Evolutionary conservation across 1,140 invertebrate species (phyloP).

Genomic region (Drosophila lacertosa): DNA sequence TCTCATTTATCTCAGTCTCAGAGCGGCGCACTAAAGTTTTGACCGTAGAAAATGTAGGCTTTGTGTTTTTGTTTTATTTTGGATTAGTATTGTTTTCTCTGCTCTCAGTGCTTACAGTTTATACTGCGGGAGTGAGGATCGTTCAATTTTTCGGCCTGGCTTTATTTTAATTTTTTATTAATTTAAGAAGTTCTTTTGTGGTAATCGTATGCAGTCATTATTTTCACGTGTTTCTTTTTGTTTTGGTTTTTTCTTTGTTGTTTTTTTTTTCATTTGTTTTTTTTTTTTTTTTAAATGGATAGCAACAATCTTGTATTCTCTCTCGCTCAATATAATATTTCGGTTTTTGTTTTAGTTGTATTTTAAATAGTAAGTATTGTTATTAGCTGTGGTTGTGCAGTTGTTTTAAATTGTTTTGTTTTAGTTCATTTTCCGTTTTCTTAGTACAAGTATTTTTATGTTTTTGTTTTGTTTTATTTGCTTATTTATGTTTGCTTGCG

Average conservation of each 20-base stretch:
- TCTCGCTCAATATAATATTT: slow-evolving; percentile 82
- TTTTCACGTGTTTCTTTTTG: slow-evolving; percentile 40
- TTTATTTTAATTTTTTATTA: slow-evolving; percentile 18
- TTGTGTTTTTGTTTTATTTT: background rate
- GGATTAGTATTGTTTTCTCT: slow-evolving; percentile 15
- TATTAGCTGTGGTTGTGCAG: slow-evolving; percentile 70
- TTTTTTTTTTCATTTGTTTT: slow-evolving; percentile 36
- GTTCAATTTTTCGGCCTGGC: slow-evolving; percentile 29
- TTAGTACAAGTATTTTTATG: slow-evolving; percentile 57
- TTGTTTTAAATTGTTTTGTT: slow-evolving; percentile 48
- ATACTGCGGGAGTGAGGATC: slow-evolving; percentile 28
- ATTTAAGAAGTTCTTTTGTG: too few relatives aligned
- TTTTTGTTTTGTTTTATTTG: slow-evolving; percentile 48
- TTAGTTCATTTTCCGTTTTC: slow-evolving; percentile 26
- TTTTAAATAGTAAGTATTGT: slow-evolving; percentile 68
- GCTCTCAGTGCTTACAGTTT: slow-evolving; percentile 40
- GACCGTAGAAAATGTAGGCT: slow-evolving; percentile 25
- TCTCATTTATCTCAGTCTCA: slow-evolving; percentile 38
- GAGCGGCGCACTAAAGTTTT: slow-evolving; percentile 32
- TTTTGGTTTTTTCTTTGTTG: slow-evolving; percentile 33
- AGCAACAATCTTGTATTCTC: slow-evolving; percentile 84
- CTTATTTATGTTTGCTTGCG: slow-evolving; percentile 55
- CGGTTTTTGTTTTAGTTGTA: slow-evolving; percentile 59
- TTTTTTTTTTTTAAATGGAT: slow-evolving; percentile 66
- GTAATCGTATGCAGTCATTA: slow-evolving; percentile 48